phyloP scores from a whole-genome alignment of 2,113 vertebrate genomes.

The Isichthys henryi region DNA sequence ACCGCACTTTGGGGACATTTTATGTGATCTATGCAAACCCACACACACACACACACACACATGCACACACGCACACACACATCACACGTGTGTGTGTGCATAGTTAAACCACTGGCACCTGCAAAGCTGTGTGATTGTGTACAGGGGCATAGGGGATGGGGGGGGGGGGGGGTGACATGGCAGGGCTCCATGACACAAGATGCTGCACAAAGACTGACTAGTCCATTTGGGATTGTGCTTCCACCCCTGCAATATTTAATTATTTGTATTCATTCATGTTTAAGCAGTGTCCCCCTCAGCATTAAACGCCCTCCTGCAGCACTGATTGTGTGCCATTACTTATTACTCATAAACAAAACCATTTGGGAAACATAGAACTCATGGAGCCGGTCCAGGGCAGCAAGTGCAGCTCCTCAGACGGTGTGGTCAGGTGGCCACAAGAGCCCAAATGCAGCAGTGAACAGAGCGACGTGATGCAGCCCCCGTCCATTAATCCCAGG shows the following conservation, averaged over 20 bases:
- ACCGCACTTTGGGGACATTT: no score
- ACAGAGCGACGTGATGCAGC: slow-evolving; percentile 33
- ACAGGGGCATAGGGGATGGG: neutral
- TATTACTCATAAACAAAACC: neutral
- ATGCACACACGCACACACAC: neutral
- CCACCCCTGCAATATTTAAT: neutral
- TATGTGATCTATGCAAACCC: no score
- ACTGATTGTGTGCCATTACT: neutral
- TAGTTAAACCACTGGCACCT: neutral
- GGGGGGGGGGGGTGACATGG: neutral
- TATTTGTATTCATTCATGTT: neutral
- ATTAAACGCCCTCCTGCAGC: neutral
- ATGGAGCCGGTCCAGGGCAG: neutral
- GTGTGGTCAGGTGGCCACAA: slow-evolving; percentile 37
- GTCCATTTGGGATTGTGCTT: neutral
- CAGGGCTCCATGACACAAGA: neutral
- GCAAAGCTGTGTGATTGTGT: neutral
- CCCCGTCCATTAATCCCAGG: slow-evolving; percentile 43
- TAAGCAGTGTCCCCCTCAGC: neutral
- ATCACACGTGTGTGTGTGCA: neutral
- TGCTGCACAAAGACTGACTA: neutral
- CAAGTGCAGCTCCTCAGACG: neutral
- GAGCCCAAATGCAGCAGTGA: slow-evolving; percentile 24
- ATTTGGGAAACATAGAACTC: neutral
- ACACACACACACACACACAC: neutral